Conservation (phyloP, 2,888 invertebrate species). For the Aethes cnicana region DNA sequence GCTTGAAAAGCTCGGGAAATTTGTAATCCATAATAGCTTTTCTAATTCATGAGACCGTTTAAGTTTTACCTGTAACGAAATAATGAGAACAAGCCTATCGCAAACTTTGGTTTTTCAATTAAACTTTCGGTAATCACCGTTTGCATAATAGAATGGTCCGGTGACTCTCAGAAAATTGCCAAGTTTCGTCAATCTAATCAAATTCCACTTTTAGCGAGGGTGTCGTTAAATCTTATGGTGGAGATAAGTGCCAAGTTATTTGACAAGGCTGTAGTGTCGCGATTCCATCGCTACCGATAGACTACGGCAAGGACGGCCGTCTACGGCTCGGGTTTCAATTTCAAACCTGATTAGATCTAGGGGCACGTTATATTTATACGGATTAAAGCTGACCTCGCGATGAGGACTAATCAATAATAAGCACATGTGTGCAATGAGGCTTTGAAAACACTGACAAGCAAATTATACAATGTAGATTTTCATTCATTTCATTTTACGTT, state of each 20-base stretch:
- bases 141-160: slow-evolving; percentile 51
- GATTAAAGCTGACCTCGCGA: too few species aligned
- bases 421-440: too few species aligned
- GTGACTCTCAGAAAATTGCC: slow-evolving; percentile 46
- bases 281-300: slow-evolving; percentile 10
- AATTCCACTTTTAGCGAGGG: slow-evolving; percentile 43
- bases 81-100: slow-evolving; percentile 57
- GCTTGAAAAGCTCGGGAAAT: slow-evolving; percentile 9
- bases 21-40: slow-evolving; percentile 27
- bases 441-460: too few species aligned
- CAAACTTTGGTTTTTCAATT: slow-evolving; percentile 59
- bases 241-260: slow-evolving; percentile 27
- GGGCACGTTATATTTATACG: too few species aligned
- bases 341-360: slow-evolving; percentile 2
- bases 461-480: too few species aligned
- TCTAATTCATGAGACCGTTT: slow-evolving; percentile 34
- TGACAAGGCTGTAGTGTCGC: slow-evolving; percentile 10
- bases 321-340: neutral
- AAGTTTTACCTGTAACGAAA: slow-evolving; percentile 54
- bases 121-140: slow-evolving; percentile 61
- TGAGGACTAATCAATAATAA: too few species aligned
- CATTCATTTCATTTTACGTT: too few species aligned
- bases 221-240: slow-evolving; percentile 25
- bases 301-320: neutral
- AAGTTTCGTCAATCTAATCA: slow-evolving; percentile 54